phyloP scores from a whole-genome alignment of 2,797 vertebrate genomes.

The Cebuella pygmaea region DNA sequence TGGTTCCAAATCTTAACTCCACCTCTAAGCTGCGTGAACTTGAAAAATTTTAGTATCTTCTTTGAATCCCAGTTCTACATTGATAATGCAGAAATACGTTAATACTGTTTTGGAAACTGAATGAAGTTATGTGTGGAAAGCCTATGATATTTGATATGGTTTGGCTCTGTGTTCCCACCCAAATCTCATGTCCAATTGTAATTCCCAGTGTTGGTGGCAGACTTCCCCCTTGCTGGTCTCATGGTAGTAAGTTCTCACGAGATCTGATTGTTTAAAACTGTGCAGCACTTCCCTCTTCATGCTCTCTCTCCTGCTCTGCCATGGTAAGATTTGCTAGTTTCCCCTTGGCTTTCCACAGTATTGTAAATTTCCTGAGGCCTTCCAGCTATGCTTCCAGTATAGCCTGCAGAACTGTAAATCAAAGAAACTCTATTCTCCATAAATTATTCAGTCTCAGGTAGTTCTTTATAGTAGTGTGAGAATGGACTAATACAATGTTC shows the following conservation, averaged over 20 bases:
- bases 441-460: not conserved
- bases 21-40: not conserved
- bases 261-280: not conserved
- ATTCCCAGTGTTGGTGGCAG: not conserved
- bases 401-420: not conserved
- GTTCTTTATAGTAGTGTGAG: too few species aligned
- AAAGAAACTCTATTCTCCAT: not conserved
- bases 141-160: not conserved
- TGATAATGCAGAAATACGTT: not conserved
- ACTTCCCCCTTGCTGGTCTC: not conserved
- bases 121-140: not conserved
- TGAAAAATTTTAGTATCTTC: not conserved
- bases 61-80: not conserved
- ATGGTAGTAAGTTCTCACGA: not conserved
- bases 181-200: not conserved
- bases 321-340: not conserved
- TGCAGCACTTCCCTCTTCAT: not conserved
- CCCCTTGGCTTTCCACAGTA: not conserved
- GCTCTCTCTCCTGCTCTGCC: not conserved
- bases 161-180: not conserved
- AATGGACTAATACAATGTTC: not conserved
- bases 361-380: not conserved
- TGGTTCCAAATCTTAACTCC: not conserved
- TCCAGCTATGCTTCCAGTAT: not conserved
- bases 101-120: not conserved